Percentiles rank a stretch among this genome's conserved stretches.
Conservation (phyloP, 2,888 invertebrate genomes). For the Ditula angustiorana region DNA sequence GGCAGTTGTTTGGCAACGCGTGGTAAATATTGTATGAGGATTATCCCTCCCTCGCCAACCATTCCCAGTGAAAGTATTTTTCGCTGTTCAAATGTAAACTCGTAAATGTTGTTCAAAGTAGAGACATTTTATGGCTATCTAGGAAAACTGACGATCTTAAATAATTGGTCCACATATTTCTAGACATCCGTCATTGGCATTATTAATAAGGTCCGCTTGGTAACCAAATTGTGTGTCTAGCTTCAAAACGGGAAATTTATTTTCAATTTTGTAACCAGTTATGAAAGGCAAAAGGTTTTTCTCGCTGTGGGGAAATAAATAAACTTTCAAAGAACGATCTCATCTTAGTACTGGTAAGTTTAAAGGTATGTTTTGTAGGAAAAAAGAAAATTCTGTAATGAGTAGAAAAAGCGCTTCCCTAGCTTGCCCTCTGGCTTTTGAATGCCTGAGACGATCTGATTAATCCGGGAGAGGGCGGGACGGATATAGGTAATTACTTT, state of each 20-base stretch:
- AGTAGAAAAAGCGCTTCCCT: background rate
- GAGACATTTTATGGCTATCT: background rate
- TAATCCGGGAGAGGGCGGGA: conserved; percentile 29
- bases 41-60: conserved; percentile 14
- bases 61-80: conserved; percentile 14
- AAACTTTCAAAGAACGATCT: background rate
- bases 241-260: too few species aligned
- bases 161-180: too few species aligned
- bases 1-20: conserved; percentile 26
- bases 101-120: background rate
- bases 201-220: too few species aligned
- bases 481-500: conserved; percentile 31
- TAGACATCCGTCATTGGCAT: too few species aligned
- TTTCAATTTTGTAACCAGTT: too few species aligned
- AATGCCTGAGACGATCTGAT: conserved; percentile 12
- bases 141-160: too few species aligned
- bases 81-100: background rate
- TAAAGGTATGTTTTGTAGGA: background rate
- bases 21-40: conserved; percentile 36
- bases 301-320: too few species aligned
- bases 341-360: background rate
- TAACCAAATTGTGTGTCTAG: too few species aligned
- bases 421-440: background rate
- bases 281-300: too few species aligned
- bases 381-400: background rate